Conservation (phyloP, 2,888 invertebrate species). For the Xiphydria camelus region DNA sequence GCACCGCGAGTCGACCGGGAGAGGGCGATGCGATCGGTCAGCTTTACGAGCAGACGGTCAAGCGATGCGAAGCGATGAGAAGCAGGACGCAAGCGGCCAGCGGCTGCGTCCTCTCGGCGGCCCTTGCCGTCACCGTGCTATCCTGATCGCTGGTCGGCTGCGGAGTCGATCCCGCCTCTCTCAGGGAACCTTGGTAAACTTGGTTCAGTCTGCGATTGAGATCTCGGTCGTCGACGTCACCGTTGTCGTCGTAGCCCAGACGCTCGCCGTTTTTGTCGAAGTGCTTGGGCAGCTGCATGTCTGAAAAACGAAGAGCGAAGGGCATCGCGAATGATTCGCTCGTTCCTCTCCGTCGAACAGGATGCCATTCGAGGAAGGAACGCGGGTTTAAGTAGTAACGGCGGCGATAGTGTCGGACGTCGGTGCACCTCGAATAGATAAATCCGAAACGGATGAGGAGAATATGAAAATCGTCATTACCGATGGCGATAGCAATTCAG, state of each 20-base stretch:
- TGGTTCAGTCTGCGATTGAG: conserved; percentile 51
- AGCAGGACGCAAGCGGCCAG: conserved; percentile 30
- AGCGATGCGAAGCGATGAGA: conserved; percentile 29
- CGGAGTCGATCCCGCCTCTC: conserved; percentile 63
- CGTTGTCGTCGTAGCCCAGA: conserved; percentile 28
- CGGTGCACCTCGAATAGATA: no score
- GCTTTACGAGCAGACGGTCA: conserved; percentile 37
- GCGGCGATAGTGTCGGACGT: no score
- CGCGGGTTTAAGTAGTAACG: no score
- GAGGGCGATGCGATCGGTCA: no score
- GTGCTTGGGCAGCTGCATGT: conserved; percentile 44
- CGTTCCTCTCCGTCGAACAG: no score
- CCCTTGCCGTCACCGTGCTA: conserved; percentile 16
- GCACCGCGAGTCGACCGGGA: no score
- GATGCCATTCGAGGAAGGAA: no score
- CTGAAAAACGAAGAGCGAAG: conserved; percentile 25
- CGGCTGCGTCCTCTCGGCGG: conserved; percentile 17
- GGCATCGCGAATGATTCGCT: no score
- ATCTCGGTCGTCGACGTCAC: conserved; percentile 33
- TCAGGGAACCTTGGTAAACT: conserved; percentile 68
- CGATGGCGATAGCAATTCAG: no score
- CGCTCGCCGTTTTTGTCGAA: conserved; percentile 40
- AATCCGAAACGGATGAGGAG: no score
- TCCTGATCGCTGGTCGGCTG: conserved; percentile 32
- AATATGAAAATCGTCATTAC: no score